phyloP scores from a whole-genome alignment of 2,113 vertebrate species.

The Thamnaconus septentrionalis region DNA sequence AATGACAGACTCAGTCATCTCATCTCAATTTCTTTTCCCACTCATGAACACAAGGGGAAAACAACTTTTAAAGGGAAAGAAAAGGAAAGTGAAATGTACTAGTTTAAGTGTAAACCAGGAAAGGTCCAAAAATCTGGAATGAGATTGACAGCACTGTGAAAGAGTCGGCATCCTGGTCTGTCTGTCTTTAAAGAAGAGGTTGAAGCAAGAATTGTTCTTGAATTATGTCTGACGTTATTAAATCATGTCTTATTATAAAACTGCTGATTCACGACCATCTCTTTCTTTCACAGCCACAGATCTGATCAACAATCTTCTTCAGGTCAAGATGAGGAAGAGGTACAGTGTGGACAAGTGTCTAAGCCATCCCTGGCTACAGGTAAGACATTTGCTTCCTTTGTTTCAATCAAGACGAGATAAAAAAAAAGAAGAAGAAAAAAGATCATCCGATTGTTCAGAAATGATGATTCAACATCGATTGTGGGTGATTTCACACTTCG shows the following conservation, averaged over 20 bases:
- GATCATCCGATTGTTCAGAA: not conserved
- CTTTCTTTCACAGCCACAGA: constrained; percentile 84
- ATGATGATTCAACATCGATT: not conserved
- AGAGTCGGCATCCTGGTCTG: no score
- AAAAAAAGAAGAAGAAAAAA: no score
- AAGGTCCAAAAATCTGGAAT: no score
- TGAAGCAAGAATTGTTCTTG: no score
- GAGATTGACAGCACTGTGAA: no score
- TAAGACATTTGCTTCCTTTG: constrained; percentile 48
- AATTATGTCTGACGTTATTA: no score
- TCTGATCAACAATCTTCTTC: constrained; percentile 97
- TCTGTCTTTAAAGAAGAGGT: no score
- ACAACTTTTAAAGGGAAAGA: no score
- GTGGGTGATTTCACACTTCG: no score
- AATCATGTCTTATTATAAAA: no score
- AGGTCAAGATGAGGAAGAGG: constrained; percentile 99
- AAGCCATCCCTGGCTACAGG: constrained; percentile 98
- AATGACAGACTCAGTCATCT: constrained; percentile 27
- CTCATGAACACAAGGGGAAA: constrained; percentile 1
- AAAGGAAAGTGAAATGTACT: no score
- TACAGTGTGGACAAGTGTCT: constrained; percentile 98
- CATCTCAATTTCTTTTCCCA: constrained; percentile 21
- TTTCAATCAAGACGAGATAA: not conserved
- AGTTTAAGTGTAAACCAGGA: no score
- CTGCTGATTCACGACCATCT: not conserved